These are phyloP conservation scores for Lottia gigantea DNA, from an alignment of 2,888 invertebrate species.

Conservation along the genomic window DNA sequence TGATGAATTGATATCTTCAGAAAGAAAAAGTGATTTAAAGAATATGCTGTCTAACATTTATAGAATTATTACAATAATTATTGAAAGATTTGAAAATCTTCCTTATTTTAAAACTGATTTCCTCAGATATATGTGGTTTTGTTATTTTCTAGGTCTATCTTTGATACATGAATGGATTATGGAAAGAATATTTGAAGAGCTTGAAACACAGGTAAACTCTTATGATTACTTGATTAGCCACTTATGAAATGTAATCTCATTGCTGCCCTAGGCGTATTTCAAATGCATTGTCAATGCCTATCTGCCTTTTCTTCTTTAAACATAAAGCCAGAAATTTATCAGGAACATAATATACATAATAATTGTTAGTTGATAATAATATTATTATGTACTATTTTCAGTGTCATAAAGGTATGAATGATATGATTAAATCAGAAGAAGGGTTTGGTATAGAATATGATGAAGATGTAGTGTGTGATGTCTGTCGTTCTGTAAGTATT, in stretches of 20 bases:
- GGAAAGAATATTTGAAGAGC: slow-evolving; percentile 90
- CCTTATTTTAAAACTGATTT: no score
- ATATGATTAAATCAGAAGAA: slow-evolving; percentile 65
- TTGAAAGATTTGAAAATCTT: no score
- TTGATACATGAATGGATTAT: slow-evolving; percentile 87
- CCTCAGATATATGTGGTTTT: no score
- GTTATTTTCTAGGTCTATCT: slow-evolving; percentile 69
- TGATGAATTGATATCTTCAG: neutral
- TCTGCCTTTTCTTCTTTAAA: no score
- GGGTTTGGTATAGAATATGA: slow-evolving; percentile 92
- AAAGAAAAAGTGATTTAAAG: no score
- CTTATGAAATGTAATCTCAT: neutral
- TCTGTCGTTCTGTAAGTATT: slow-evolving; percentile 87
- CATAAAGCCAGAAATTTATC: no score
- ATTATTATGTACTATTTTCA: no score
- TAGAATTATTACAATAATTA: no score
- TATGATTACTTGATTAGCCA: neutral
- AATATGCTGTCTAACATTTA: no score
- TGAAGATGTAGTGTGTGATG: slow-evolving; percentile 98
- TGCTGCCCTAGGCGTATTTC: neutral
- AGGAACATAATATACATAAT: no score
- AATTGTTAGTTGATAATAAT: no score
- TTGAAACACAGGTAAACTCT: slow-evolving; percentile 78
- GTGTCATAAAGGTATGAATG: slow-evolving; percentile 67
- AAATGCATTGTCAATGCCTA: no score